Conservation (phyloP, 64 coral and sea anemone species). For the Anthopleura sola region DNA sequence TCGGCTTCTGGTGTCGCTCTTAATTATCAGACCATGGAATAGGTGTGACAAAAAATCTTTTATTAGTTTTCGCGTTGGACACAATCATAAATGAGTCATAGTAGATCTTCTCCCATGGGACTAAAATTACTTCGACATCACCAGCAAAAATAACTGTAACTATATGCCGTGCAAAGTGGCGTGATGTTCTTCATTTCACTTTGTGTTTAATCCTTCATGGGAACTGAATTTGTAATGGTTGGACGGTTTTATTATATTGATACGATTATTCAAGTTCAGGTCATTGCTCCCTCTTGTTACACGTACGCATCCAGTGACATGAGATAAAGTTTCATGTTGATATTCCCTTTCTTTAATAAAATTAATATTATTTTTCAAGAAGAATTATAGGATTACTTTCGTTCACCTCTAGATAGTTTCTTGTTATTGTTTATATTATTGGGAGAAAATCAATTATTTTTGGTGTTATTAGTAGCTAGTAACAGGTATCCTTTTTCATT, state of each 20-base stretch:
- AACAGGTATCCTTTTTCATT: not conserved
- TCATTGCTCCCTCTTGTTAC: not conserved
- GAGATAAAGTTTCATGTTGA: too few species aligned
- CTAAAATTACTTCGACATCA: not conserved
- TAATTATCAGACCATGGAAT: conserved; percentile 10
- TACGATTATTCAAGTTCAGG: not conserved
- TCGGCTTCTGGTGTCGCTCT: not conserved
- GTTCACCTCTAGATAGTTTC: not conserved
- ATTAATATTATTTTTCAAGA: not conserved
- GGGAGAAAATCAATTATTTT: not conserved
- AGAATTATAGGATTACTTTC: not conserved
- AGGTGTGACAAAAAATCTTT: conserved; percentile 14
- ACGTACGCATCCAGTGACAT: too few species aligned
- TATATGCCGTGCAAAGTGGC: not conserved
- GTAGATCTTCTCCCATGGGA: not conserved
- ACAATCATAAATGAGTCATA: not conserved
- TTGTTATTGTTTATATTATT: not conserved
- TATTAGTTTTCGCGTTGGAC: not conserved
- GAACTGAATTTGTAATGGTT: not conserved
- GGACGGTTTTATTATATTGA: not conserved
- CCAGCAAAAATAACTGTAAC: not conserved
- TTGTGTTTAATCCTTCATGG: not conserved
- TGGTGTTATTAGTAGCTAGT: not conserved
- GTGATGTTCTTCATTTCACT: not conserved
- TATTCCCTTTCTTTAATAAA: too few species aligned